These are phyloP conservation scores for Drosophila kurseongensis DNA, from an alignment of 1,140 invertebrate genomes.

Conservation along the genomic window DNA sequence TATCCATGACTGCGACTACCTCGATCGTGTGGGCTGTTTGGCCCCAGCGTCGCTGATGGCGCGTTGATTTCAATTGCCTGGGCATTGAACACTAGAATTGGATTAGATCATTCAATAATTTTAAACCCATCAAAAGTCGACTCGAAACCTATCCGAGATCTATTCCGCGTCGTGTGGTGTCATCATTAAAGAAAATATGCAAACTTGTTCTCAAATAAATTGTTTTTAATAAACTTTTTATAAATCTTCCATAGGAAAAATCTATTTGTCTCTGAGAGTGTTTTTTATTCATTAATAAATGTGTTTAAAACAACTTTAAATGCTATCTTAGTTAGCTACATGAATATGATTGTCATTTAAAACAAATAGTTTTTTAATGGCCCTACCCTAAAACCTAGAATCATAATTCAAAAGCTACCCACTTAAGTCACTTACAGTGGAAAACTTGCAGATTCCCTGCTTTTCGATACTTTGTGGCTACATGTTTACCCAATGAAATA, in stretches of 20 bases:
- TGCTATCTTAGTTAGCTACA: no score
- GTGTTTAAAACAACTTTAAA: no score
- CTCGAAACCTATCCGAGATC: slow-evolving; percentile 3
- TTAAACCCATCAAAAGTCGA: slow-evolving; percentile 13
- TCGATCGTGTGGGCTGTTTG: slow-evolving; percentile 68
- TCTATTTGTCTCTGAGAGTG: no score
- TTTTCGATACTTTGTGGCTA: neutral
- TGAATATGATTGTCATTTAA: no score
- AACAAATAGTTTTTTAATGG: no score
- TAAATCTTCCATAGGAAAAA: no score
- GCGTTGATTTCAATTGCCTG: slow-evolving; percentile 72
- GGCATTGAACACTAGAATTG: slow-evolving; percentile 82
- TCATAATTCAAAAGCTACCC: no score
- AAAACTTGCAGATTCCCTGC: neutral
- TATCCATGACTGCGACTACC: slow-evolving; percentile 48
- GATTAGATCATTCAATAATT: slow-evolving; percentile 51
- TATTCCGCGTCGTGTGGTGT: slow-evolving; percentile 1
- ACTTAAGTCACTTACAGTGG: neutral
- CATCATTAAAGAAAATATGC: slow-evolving; percentile 23
- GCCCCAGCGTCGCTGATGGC: slow-evolving; percentile 79
- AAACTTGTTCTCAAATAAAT: neutral
- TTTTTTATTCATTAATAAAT: no score
- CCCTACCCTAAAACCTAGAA: no score
- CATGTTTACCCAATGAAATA: slow-evolving; percentile 19
- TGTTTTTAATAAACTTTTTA: neutral